Base-by-base conservation (phyloP, 2,888 invertebrate species). In the Crematogaster levior region DNA sequence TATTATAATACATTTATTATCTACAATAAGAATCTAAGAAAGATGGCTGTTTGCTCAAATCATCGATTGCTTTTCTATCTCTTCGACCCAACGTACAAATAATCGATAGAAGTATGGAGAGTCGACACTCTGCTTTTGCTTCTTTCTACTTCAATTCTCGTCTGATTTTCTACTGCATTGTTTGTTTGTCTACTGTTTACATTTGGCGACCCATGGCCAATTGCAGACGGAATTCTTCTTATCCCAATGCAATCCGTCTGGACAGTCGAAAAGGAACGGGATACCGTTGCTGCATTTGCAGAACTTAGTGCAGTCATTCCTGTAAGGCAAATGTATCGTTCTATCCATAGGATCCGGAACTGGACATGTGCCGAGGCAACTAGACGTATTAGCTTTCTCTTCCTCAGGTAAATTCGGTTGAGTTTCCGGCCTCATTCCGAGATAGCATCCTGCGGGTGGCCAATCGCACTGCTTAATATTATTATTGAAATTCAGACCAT, bases 401-500 rank as follows among this genome's bases (percentile, higher is more conserved):
- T 18, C 10, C 15, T 34, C 18, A 5, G 24, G 15, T 34, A 34
- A 6, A 46, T 3, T 6, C 5, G 48, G 18, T 51, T 51, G 61
- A 73, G 43, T 73, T 0, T 73, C n/a, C n/a, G 24, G 27, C 2
- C 15, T 4, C n/a, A n/a, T 6, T 30, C 15, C 1, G 6, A 1
- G 27, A 3, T 10, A 5, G 12, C 58, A 43, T 60, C 30, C 43
- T 6, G 15, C 30, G 0, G 51, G 6, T 1, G 90, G 90, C 84
- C 85, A 88, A 37, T 90, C 90, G 56, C 91, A 92, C 3, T 84
- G 80, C 61, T 86, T 84, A 12, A 66, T n/a, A 1, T 9, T 3
- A 4, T 68, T 40, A 60, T 90, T 90, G 65, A 90, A 91, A n/a
- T 90, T 73, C 24, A 91, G 56, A 34, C 87, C 75, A n/a, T 84